Conservation (phyloP, 2,888 invertebrate species). For the Pyrrhia umbra region DNA sequence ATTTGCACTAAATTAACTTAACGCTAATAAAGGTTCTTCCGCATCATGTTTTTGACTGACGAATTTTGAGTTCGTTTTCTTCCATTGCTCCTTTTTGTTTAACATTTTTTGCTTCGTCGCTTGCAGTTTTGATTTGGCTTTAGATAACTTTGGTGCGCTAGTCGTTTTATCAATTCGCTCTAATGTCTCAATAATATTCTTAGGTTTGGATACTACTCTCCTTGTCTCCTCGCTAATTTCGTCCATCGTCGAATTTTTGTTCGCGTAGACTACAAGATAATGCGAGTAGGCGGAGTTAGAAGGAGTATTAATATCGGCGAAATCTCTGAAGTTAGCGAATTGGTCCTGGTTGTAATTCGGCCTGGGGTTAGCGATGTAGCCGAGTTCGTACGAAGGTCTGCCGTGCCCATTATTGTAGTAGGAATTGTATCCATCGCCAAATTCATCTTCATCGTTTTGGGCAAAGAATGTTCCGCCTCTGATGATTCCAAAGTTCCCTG, state of each 20-base stretch:
- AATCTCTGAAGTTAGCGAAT: slow-evolving; percentile 97
- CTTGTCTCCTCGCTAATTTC: slow-evolving; percentile 86
- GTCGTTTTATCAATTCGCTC: slow-evolving; percentile 92
- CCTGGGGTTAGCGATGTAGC: slow-evolving; percentile 92
- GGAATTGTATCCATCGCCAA: slow-evolving; percentile 90
- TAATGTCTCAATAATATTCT: slow-evolving; percentile 95
- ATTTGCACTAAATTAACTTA: slow-evolving; percentile 90
- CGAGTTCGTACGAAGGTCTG: slow-evolving; percentile 91
- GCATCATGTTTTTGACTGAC: slow-evolving; percentile 86
- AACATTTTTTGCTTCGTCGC: slow-evolving; percentile 84
- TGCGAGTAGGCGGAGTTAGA: slow-evolving; percentile 95
- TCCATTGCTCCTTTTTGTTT: slow-evolving; percentile 87
- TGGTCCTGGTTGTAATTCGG: slow-evolving; percentile 95
- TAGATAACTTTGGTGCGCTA: slow-evolving; percentile 87
- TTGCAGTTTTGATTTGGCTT: slow-evolving; percentile 92
- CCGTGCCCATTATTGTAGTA: slow-evolving; percentile 93
- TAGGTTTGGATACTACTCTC: slow-evolving; percentile 90
- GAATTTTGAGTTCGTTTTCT: slow-evolving; percentile 80
- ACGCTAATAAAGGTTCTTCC: slow-evolving; percentile 92
- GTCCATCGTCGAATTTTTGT: slow-evolving; percentile 93
- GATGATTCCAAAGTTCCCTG: slow-evolving; percentile 96
- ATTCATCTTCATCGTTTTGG: slow-evolving; percentile 92
- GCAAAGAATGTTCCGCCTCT: slow-evolving; percentile 96
- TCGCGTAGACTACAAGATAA: slow-evolving; percentile 95
- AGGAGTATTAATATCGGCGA: slow-evolving; percentile 96